A percentile compares a stretch with the other conserved stretches of the same genome.
Conservation (phyloP, 2,888 invertebrate species). For the Charanyca ferruginea region DNA sequence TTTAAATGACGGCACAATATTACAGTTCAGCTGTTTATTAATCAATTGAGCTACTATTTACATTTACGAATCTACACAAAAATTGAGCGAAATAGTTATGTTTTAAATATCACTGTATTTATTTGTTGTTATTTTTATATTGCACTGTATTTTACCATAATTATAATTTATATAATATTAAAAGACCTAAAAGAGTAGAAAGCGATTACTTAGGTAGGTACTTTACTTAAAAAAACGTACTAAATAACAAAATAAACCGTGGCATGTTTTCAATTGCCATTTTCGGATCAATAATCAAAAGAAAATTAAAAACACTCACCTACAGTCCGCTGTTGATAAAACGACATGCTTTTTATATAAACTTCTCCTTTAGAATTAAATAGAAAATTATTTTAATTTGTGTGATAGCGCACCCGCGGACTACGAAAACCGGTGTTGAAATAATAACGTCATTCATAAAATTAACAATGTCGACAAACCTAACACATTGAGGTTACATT, state of each 20-base stretch:
- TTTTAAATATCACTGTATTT: not conserved
- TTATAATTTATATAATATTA: too few species aligned
- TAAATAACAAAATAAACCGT: not conserved
- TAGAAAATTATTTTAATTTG: slow-evolving; percentile 43
- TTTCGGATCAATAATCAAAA: slow-evolving; percentile 11
- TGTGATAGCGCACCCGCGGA: slow-evolving; percentile 65
- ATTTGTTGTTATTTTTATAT: not conserved
- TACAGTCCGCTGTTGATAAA: slow-evolving; percentile 76
- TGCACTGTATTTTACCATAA: not conserved
- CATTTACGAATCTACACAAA: not conserved
- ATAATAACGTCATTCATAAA: slow-evolving; percentile 87
- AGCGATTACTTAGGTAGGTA: too few species aligned
- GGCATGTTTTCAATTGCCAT: not conserved
- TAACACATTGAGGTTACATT: slow-evolving; percentile 47
- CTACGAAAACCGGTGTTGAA: slow-evolving; percentile 78
- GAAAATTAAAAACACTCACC: slow-evolving; percentile 73
- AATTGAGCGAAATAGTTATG: too few species aligned
- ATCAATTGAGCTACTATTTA: slow-evolving; percentile 25
- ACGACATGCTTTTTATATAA: slow-evolving; percentile 75
- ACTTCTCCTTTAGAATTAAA: slow-evolving; percentile 42
- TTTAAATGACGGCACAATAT: not conserved
- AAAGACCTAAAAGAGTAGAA: too few species aligned
- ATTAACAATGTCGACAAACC: slow-evolving; percentile 76
- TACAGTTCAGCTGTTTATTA: slow-evolving; percentile 39
- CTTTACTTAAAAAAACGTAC: too few species aligned